Conservation (phyloP, 2,797 vertebrate genomes). For the Megalops cyprinoides region DNA sequence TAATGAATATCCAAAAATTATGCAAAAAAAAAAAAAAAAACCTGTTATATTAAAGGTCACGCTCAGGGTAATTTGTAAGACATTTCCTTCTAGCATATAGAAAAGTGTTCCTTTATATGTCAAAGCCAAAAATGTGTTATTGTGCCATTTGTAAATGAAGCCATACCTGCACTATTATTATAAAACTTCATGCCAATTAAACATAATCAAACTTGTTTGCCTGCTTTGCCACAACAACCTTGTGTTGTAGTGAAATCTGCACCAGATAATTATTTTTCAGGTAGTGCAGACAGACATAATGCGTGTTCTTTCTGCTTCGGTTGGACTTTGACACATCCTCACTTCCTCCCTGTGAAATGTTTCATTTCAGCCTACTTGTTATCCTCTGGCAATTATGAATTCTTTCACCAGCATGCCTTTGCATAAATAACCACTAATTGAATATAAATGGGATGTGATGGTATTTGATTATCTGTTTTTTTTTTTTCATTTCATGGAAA, state of each 20-base stretch:
- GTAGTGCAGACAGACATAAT: slow-evolving; percentile 15
- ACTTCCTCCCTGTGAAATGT: slow-evolving; percentile 47
- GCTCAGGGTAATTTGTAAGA: too few species aligned
- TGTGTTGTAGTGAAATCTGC: background rate
- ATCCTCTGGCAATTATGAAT: slow-evolving; percentile 50
- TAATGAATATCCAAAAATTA: too few species aligned
- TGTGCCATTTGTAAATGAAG: background rate
- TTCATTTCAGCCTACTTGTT: slow-evolving; percentile 54
- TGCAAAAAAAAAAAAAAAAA: too few species aligned
- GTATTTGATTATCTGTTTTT: slow-evolving; percentile 80
- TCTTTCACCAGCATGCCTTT: slow-evolving; percentile 68
- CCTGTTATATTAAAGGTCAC: background rate
- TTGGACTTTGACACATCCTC: slow-evolving; percentile 14
- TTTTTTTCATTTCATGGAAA: slow-evolving; percentile 75
- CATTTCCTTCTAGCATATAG: background rate
- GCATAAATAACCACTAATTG: slow-evolving; percentile 74
- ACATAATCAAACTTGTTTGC: background rate
- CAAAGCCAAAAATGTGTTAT: background rate
- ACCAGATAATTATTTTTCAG: slow-evolving; percentile 22
- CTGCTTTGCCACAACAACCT: background rate
- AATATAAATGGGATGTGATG: slow-evolving; percentile 79
- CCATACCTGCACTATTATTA: background rate
- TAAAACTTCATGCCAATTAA: background rate
- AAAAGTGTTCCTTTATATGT: background rate
- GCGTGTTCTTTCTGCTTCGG: background rate